Percentiles rank a stretch among this genome's conserved stretches.
Evolutionary conservation across 1,140 invertebrate species (phyloP).

Genomic region (Leptopilina clavipes): DNA sequence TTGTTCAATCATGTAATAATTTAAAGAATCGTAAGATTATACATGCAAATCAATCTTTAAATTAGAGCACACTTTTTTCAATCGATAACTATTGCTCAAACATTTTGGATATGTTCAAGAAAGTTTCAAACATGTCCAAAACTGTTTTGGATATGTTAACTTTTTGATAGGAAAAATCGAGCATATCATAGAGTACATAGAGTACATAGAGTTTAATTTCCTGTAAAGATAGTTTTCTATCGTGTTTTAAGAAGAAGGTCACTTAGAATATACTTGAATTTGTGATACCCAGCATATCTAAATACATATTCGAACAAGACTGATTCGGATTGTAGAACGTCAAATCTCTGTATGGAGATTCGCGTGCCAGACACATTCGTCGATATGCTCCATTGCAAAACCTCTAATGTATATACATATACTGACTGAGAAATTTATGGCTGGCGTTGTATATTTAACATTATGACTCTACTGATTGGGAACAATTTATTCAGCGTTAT

Average conservation of each 20-base stretch:
- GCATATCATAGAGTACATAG: too few species aligned
- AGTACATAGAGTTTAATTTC: neutral
- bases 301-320: conserved; percentile 8
- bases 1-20: neutral
- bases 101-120: too few species aligned
- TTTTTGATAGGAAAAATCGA: too few species aligned
- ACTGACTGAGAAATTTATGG: conserved; percentile 13
- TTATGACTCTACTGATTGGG: conserved; percentile 20
- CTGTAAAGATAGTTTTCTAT: conserved; percentile 7
- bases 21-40: neutral
- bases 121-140: too few species aligned
- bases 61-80: too few species aligned
- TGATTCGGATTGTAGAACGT: neutral
- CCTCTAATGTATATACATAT: neutral
- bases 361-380: conserved; percentile 28
- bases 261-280: conserved; percentile 2
- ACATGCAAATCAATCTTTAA: too few species aligned
- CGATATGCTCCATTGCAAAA: conserved; percentile 16
- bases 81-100: too few species aligned
- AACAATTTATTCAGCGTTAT: conserved; percentile 1
- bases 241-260: neutral
- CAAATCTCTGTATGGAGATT: neutral
- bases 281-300: conserved; percentile 15
- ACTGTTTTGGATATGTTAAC: too few species aligned
- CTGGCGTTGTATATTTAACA: conserved; percentile 15